These are phyloP conservation scores for Drosophila rubida DNA, from an alignment of 2,888 invertebrate species.

Conservation along the genomic window DNA sequence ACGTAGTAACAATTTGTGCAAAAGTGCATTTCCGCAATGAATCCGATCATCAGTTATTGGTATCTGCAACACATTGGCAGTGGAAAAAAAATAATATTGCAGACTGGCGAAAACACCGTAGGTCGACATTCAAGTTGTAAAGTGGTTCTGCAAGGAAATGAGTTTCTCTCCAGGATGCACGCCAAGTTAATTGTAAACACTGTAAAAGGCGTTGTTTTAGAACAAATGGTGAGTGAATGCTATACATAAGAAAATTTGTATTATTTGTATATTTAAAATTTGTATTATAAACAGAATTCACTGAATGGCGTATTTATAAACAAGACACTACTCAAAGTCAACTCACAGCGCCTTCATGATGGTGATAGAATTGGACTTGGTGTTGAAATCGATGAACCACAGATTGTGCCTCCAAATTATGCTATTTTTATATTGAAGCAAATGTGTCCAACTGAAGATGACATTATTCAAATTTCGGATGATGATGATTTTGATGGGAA, in stretches of 20 bases:
- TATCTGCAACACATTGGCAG: slow-evolving; percentile 51
- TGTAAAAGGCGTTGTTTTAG: slow-evolving; percentile 54
- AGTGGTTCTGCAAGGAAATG: slow-evolving; percentile 46
- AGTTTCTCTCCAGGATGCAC: slow-evolving; percentile 78
- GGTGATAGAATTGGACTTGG: slow-evolving; percentile 78
- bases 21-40: slow-evolving; percentile 28
- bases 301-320: slow-evolving; percentile 82
- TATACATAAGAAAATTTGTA: background rate
- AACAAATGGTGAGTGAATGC: slow-evolving; percentile 68
- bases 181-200: slow-evolving; percentile 65
- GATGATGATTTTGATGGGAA: slow-evolving; percentile 58
- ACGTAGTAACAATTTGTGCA: no score
- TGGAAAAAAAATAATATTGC: slow-evolving; percentile 32
- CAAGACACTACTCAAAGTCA: slow-evolving; percentile 20
- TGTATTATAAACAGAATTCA: slow-evolving; percentile 57
- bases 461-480: slow-evolving; percentile 45
- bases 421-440: slow-evolving; percentile 66
- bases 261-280: no score
- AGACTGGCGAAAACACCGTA: slow-evolving; percentile 65
- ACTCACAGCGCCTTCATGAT: slow-evolving; percentile 3
- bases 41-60: slow-evolving; percentile 32
- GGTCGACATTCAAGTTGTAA: slow-evolving; percentile 73
- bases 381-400: slow-evolving; percentile 38
- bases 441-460: background rate
- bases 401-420: slow-evolving; percentile 33